phyloP scores from a whole-genome alignment of 2,888 invertebrate genomes.

The Prosopocoilus inquinatus region DNA sequence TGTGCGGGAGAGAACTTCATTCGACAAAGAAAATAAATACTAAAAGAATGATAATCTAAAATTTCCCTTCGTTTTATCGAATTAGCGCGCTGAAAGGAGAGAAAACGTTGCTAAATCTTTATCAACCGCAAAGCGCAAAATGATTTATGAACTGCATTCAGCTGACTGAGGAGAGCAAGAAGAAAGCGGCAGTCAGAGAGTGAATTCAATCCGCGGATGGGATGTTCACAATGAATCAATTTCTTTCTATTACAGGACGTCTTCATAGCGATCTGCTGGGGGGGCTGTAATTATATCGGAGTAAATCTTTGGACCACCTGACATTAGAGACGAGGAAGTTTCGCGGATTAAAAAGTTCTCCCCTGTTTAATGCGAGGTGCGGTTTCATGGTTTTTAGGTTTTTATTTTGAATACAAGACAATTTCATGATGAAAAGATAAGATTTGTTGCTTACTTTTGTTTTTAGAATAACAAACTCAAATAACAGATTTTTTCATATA shows the following conservation, averaged over 20 bases:
- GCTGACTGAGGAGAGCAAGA: conserved; percentile 32
- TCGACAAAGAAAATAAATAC: conserved; percentile 43
- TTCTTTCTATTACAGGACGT: conserved; percentile 20
- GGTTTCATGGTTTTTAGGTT: too few species aligned
- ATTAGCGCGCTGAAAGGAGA: conserved; percentile 44
- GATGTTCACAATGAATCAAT: conserved; percentile 7
- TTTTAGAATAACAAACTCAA: too few species aligned
- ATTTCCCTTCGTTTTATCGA: conserved; percentile 41
- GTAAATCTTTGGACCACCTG: conserved; percentile 46
- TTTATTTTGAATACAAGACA: too few species aligned
- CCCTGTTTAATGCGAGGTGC: neutral
- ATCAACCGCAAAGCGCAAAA: conserved; percentile 47
- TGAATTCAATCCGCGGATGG: conserved; percentile 4
- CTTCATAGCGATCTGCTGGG: conserved; percentile 34
- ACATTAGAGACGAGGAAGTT: conserved; percentile 37
- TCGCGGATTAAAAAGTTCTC: conserved; percentile 28
- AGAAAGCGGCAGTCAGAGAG: conserved; percentile 36
- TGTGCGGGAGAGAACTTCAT: conserved; percentile 9
- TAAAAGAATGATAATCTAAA: conserved; percentile 50
- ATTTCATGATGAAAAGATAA: too few species aligned
- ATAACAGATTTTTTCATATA: too few species aligned
- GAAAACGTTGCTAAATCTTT: conserved; percentile 50
- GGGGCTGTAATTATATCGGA: conserved; percentile 48
- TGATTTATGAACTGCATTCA: conserved; percentile 50
- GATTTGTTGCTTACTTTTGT: too few species aligned